A percentile compares a stretch with the other conserved stretches of the same genome.
phyloP scores from a whole-genome alignment of 2,113 vertebrate genomes.

The Dryoscopus gambensis region DNA sequence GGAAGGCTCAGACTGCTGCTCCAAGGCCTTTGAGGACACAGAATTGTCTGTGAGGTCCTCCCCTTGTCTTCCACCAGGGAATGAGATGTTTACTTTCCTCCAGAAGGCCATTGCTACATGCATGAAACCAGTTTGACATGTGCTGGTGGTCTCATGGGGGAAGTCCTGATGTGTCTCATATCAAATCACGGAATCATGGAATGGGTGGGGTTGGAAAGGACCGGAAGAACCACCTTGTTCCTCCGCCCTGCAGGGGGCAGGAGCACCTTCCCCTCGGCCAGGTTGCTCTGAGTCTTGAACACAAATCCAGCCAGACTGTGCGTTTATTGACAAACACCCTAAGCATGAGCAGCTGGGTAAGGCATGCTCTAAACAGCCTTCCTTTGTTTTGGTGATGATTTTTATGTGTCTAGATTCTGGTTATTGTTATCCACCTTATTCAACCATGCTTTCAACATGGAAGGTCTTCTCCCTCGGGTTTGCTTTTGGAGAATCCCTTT shows the following conservation, averaged over 20 bases:
- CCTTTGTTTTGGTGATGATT: not conserved
- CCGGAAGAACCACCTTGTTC: not conserved
- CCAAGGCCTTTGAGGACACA: not conserved
- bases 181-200: not conserved
- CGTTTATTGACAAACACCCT: not conserved
- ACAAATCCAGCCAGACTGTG: not conserved
- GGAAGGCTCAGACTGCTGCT: not conserved
- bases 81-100: not conserved
- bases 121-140: not conserved
- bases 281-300: too few relatives aligned
- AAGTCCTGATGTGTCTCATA: not conserved
- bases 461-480: not conserved
- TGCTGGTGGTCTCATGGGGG: not conserved
- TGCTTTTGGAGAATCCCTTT: not conserved
- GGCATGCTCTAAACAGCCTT: not conserved
- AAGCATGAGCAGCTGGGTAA: fast-evolving
- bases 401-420: not conserved
- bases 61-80: not conserved
- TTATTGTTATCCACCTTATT: fast-evolving
- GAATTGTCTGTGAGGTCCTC: not conserved
- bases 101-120: fast-evolving
- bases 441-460: not conserved
- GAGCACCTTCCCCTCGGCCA: not conserved
- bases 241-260: not conserved
- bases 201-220: not conserved